These are phyloP conservation scores for Limnodromus scolopaceus DNA, from an alignment of 2,797 vertebrate species.

Conservation along the genomic window DNA sequence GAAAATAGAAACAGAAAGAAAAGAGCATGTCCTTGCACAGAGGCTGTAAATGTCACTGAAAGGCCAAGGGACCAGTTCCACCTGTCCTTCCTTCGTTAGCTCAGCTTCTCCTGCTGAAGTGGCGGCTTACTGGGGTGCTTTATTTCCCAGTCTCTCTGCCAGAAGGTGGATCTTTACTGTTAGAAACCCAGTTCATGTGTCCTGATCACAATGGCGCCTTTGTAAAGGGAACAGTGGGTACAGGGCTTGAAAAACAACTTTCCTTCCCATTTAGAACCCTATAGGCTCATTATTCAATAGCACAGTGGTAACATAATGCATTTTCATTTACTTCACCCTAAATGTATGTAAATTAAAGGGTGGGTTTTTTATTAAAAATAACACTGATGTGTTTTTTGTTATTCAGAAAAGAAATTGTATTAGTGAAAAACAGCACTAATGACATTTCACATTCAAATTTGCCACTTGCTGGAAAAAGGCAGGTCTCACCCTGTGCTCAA, in stretches of 20 bases:
- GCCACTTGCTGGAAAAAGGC: constrained; percentile 67
- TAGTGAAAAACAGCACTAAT: constrained; percentile 73
- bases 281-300: constrained; percentile 75
- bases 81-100: constrained; percentile 70
- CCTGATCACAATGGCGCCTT: constrained; percentile 40
- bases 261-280: constrained; percentile 68
- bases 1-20: constrained; percentile 89
- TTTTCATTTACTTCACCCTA: constrained; percentile 81
- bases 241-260: constrained; percentile 67
- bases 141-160: constrained; percentile 26
- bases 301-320: constrained; percentile 77
- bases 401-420: constrained; percentile 75
- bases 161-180: constrained; percentile 61
- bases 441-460: constrained; percentile 76
- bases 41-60: constrained; percentile 90
- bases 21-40: constrained; percentile 90
- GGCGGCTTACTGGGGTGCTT: constrained; percentile 39
- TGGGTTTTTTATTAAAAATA: constrained; percentile 82
- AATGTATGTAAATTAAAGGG: constrained; percentile 83
- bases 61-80: constrained; percentile 81
- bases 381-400: constrained; percentile 81
- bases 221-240: constrained; percentile 58
- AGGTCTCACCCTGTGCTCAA: constrained; percentile 48
- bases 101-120: constrained; percentile 47
- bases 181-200: constrained; percentile 63